Percentiles rank a stretch among this genome's conserved stretches.
Evolutionary conservation across 1,140 invertebrate genomes (phyloP).

Genomic region (Drosophila yakuba): DNA sequence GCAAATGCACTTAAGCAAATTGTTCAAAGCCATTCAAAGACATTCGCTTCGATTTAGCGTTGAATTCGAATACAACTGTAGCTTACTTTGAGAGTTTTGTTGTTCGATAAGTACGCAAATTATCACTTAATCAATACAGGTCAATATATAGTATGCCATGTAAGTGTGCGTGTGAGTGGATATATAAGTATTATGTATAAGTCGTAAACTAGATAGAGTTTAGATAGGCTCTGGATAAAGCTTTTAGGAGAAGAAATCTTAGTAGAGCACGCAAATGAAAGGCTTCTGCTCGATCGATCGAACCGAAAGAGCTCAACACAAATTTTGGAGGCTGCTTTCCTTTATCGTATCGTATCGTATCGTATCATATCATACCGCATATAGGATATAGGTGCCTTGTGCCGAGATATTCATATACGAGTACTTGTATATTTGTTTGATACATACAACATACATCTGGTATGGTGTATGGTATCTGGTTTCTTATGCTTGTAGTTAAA

Average conservation of each 20-base stretch:
- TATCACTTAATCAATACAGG: constrained; percentile 78
- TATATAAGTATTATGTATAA: constrained; percentile 67
- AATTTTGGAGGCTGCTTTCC: constrained; percentile 18
- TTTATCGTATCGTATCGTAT: constrained; percentile 29
- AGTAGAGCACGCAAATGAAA: constrained; percentile 58
- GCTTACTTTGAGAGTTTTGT: constrained; percentile 60
- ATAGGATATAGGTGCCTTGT: constrained; percentile 59
- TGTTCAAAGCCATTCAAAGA: constrained; percentile 40
- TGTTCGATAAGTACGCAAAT: constrained; percentile 70
- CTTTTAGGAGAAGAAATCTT: constrained; percentile 57
- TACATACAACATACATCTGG: constrained; percentile 36
- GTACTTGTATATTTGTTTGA: constrained; percentile 29
- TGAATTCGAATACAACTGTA: constrained; percentile 67
- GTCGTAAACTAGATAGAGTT: constrained; percentile 68
- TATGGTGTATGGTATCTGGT: not conserved
- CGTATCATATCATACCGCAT: constrained; percentile 34
- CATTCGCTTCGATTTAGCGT: constrained; percentile 27
- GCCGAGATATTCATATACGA: constrained; percentile 49
- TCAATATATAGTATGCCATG: constrained; percentile 68
- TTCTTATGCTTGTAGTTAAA: constrained; percentile 38
- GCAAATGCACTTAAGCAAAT: constrained; percentile 68
- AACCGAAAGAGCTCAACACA: constrained; percentile 26
- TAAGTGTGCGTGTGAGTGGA: constrained; percentile 63
- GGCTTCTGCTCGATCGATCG: constrained; percentile 29
- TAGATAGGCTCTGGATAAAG: constrained; percentile 63